phyloP scores from a whole-genome alignment of 2,888 invertebrate genomes.

The Yponomeuta cagnagella region DNA sequence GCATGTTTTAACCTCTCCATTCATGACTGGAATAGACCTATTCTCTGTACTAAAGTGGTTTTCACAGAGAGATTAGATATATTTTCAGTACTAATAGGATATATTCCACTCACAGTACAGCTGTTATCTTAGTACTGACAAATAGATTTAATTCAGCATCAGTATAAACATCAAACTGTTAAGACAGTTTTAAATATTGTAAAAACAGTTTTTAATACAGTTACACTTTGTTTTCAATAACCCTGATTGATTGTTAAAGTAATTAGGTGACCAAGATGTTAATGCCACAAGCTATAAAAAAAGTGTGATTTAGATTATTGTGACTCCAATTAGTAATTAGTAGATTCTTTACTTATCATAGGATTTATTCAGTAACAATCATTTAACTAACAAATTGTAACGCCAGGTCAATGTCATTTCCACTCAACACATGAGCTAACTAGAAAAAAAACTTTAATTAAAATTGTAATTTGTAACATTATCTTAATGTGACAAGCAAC shows the following conservation, averaged over 20 bases:
- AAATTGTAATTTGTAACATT: not conserved
- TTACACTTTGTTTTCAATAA: too few relatives aligned
- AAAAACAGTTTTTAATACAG: too few relatives aligned
- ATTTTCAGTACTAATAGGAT: too few relatives aligned
- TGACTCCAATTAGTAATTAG: not conserved
- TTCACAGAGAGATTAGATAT: too few relatives aligned
- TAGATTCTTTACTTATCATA: not conserved
- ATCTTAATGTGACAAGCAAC: not conserved
- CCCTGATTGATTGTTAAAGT: not conserved
- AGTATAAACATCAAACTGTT: too few relatives aligned
- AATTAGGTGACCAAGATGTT: not conserved
- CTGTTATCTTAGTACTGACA: too few relatives aligned
- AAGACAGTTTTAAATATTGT: too few relatives aligned
- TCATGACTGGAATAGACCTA: too few relatives aligned
- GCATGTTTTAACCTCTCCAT: too few relatives aligned
- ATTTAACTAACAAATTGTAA: not conserved
- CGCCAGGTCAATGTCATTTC: not conserved
- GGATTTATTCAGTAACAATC: not conserved
- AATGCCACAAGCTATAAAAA: not conserved
- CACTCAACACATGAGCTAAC: not conserved
- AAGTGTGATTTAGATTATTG: not conserved
- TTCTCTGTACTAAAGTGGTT: too few relatives aligned
- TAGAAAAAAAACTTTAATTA: not conserved
- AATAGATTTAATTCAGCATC: too few relatives aligned
- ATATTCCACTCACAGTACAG: too few relatives aligned